These are phyloP conservation scores for Sipha maydis DNA, from an alignment of 2,888 invertebrate genomes.

Conservation along the genomic window DNA sequence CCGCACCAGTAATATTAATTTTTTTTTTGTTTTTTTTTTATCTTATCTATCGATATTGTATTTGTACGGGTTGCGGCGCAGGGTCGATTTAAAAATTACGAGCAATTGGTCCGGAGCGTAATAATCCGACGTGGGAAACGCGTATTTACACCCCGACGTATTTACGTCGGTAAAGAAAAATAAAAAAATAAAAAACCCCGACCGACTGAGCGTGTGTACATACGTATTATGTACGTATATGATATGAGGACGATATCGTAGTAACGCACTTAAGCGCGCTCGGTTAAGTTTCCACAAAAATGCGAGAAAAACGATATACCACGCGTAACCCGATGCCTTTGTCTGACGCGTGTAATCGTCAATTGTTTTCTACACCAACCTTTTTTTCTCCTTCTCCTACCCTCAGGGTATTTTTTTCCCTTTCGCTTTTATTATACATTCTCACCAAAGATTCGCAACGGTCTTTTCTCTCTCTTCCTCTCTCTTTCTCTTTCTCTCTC, in stretches of 20 bases:
- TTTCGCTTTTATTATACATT: conserved; percentile 10
- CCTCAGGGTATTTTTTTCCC: conserved; percentile 31
- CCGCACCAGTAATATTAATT: too few species aligned
- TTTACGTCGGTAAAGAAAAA: neutral
- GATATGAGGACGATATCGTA: conserved; percentile 32
- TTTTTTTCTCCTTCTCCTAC: conserved; percentile 3
- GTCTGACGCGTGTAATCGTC: conserved; percentile 49
- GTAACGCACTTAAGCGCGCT: conserved; percentile 62
- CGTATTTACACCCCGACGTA: conserved; percentile 2
- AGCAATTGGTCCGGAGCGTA: conserved; percentile 19
- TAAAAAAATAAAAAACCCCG: neutral
- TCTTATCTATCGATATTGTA: neutral
- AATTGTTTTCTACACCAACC: conserved; percentile 53
- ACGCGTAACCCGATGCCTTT: conserved; percentile 60
- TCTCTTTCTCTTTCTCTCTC: neutral
- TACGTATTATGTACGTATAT: neutral
- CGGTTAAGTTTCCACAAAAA: conserved; percentile 62
- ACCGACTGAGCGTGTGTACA: neutral
- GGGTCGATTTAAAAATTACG: conserved; percentile 42
- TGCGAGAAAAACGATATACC: conserved; percentile 58
- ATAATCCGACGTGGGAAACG: conserved; percentile 58
- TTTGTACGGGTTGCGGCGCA: neutral
- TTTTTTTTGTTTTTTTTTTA: too few species aligned
- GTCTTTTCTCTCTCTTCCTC: conserved; percentile 2
- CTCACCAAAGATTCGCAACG: conserved; percentile 39